phyloP scores from a whole-genome alignment of 2,888 invertebrate genomes.

The Nebria salina region DNA sequence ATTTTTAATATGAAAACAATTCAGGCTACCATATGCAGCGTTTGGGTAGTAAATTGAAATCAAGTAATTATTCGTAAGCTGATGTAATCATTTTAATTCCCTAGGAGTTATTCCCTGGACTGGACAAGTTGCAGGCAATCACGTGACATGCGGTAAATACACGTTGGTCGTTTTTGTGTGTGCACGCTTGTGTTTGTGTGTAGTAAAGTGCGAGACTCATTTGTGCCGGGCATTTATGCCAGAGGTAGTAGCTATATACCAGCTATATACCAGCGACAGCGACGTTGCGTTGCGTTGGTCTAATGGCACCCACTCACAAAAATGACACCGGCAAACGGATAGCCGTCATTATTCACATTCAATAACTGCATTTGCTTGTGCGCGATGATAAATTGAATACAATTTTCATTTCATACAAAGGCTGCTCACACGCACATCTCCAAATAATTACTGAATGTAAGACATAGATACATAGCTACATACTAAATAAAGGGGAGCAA shows the following conservation, averaged over 20 bases:
- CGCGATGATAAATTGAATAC: conserved; percentile 50
- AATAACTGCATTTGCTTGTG: conserved; percentile 50
- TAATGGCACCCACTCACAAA: conserved; percentile 48
- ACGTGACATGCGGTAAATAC: neutral
- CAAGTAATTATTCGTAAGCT: neutral
- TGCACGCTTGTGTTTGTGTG: neutral
- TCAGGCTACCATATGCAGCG: neutral
- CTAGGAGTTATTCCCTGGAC: conserved; percentile 4
- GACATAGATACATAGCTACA: neutral
- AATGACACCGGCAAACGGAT: conserved; percentile 51
- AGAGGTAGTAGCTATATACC: conserved; percentile 10
- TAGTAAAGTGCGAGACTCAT: neutral
- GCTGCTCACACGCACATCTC: conserved; percentile 2
- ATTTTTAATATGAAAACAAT: no score
- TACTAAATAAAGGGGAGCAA: neutral
- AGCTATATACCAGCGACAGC: conserved; percentile 3
- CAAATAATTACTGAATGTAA: neutral
- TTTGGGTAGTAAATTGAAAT: neutral
- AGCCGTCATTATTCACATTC: conserved; percentile 52
- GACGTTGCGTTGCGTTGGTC: neutral
- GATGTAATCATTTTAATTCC: conserved; percentile 8
- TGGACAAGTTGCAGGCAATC: conserved; percentile 3
- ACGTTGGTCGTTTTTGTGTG: neutral
- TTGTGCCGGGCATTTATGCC: conserved; percentile 8
- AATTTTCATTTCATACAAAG: conserved; percentile 28